Conservation (phyloP, 2,797 vertebrate genomes). For the Ciconia nigra region DNA sequence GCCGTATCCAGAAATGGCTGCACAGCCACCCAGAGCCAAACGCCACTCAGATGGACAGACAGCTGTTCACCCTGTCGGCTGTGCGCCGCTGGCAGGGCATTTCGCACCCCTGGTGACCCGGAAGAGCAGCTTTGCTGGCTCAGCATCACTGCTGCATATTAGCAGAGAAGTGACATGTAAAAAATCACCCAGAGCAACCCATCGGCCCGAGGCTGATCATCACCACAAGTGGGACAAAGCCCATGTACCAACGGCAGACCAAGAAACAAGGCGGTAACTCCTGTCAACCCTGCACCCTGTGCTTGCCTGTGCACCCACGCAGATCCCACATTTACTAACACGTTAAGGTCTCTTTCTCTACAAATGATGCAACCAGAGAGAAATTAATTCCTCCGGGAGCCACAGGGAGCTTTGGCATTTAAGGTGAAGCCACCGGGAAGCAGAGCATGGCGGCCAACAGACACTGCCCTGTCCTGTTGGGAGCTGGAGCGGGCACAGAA, state of each 20-base stretch:
- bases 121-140: neutral
- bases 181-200: neutral
- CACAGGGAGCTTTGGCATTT: neutral
- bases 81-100: neutral
- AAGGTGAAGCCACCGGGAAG: neutral
- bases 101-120: rapidly evolving
- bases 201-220: neutral
- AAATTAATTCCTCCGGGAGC: slow-evolving; percentile 36
- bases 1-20: rapidly evolving
- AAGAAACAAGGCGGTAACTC: neutral
- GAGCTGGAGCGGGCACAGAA: neutral
- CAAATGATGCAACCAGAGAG: slow-evolving; percentile 44
- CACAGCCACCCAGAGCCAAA: neutral
- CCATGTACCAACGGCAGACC: neutral
- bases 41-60: rapidly evolving
- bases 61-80: rapidly evolving
- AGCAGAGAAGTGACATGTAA: rapidly evolving
- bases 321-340: slow-evolving; percentile 19
- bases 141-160: neutral
- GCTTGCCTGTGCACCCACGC: neutral
- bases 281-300: neutral
- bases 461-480: neutral
- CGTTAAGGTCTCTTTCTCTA: slow-evolving; percentile 5
- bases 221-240: slow-evolving; percentile 3
- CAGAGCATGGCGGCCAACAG: neutral